Evolutionary conservation across 2,888 invertebrate species (phyloP), one percentile per base, ranked within the genome.

Genomic region (Caenorhabditis uteleia): DNA sequence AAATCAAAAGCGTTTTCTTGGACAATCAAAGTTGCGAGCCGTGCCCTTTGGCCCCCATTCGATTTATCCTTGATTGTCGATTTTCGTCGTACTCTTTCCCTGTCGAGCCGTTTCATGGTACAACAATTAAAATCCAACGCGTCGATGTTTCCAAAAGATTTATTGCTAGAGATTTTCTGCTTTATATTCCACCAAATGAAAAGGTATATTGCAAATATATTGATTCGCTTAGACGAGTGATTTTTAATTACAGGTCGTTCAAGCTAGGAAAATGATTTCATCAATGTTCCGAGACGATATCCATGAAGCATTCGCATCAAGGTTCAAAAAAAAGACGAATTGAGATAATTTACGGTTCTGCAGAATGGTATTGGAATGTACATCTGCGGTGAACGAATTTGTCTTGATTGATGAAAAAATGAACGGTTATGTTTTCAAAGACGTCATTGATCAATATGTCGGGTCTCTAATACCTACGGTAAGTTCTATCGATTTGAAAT

Each of bases 141-240:
- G 67, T 75, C 1, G 68, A 72, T 21, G 50, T 75, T 21, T 56
- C 44, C 20, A 64, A 53, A 21, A 44, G 56, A 20, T 59, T 56
- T 2, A 60, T 65, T 21, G 50, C 48, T 1, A 66, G 60, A 0
- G 56, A 67, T n/a, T 46, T 65, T 39, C 48, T 44, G 0, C 42
- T 75, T 31, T 50, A 55, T 3, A 34, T 75, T 8, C 16, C 38
- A 1, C 36, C 33, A 0, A 23, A 60, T 8, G 46, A 56, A 2
- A n/a, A n/a, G n/a, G n/a, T n/a, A n/a, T n/a, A n/a, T n/a, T n/a
- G n/a, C n/a, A n/a, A n/a, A n/a, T n/a, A n/a, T n/a, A n/a, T n/a
- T n/a, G n/a, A n/a, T n/a, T n/a, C n/a, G n/a, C n/a, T n/a, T n/a
- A n/a, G n/a, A n/a, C n/a, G n/a, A n/a, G n/a, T n/a, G n/a, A n/a